phyloP scores from a whole-genome alignment of 1,140 invertebrate genomes.

The Sitobion miscanthi region DNA sequence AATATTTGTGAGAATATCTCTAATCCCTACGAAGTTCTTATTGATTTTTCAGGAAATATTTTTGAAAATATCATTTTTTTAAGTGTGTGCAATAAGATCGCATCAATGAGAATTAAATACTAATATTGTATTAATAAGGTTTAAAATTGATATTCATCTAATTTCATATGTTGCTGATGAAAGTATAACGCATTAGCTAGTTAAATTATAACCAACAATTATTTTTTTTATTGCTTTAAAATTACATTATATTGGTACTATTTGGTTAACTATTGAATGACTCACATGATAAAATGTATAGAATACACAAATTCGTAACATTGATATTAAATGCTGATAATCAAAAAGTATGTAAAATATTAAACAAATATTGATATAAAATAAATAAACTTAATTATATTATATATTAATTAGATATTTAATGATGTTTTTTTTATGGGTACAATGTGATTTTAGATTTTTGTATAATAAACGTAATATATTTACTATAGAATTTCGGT shows the following conservation, averaged over 20 bases:
- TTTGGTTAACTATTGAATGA: background rate
- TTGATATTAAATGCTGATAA: background rate
- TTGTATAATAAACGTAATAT: background rate
- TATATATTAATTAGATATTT: background rate
- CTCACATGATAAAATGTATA: background rate
- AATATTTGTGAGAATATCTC: too few species aligned
- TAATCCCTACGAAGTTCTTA: too few species aligned
- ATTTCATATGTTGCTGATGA: too few species aligned
- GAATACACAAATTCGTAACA: accelerated
- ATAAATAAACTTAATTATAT: background rate
- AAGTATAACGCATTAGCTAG: too few species aligned
- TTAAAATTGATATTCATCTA: too few species aligned
- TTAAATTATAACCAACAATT: background rate
- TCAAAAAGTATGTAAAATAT: background rate
- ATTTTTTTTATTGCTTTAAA: background rate
- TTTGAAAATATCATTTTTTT: too few species aligned
- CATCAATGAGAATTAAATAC: too few species aligned
- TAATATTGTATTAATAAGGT: too few species aligned
- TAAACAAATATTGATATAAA: background rate
- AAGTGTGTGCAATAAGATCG: too few species aligned
- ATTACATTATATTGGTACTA: background rate
- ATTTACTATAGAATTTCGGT: background rate
- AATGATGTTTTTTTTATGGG: too few species aligned
- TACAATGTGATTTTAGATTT: background rate
- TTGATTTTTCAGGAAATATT: too few species aligned